Base-by-base conservation (phyloP, 2,888 invertebrate species). In the Belgica antarctica region DNA sequence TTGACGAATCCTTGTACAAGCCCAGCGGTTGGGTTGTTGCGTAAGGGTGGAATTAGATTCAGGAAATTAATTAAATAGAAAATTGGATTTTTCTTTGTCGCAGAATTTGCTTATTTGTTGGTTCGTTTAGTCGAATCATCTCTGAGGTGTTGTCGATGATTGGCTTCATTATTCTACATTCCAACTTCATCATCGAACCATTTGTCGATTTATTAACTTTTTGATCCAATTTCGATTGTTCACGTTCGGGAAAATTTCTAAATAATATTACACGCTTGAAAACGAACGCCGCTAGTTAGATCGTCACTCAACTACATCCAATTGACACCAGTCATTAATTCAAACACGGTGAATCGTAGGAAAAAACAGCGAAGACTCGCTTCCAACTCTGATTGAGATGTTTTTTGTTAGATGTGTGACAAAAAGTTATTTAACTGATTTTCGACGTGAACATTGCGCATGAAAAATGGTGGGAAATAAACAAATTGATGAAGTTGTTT, bases 1-100 rank as follows among this genome's bases (percentile, higher is more conserved):
- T 62, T 62, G 27, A 62, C 62, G 24, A 62, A 62, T 62, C 34
- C 22, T 22, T 3, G n/a, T 52, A 52, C 17, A 52, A 2, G 22
- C 19, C 52, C 12, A n/a, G 7, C 7, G 52, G 52, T 52, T 19
- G 7, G 22, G 22, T 52, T 12, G 31, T 31, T n/a, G 41, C 12
- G 52, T 15, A 8, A 22, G 52, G 52, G 52, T 62, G 27, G n/a
- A 62, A 27, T 62, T 62, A 3, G 62, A 31, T 31, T 4, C 22
- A 62, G 62, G 62, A 62, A 62, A 62, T 62, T 62, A 62, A 62
- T 62, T 62, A 62, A 34, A 34, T 34, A 62, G 62, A 62, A 62
- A 62, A 62, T 62, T 62, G 34, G 62, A 62, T 62, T 62, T 57
- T 62, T 34, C 25, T n/a, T n/a, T n/a, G n/a, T 52, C 52, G 22